These are phyloP conservation scores for Hyles vespertilio DNA, from an alignment of 1,140 invertebrate species.

Conservation along the genomic window DNA sequence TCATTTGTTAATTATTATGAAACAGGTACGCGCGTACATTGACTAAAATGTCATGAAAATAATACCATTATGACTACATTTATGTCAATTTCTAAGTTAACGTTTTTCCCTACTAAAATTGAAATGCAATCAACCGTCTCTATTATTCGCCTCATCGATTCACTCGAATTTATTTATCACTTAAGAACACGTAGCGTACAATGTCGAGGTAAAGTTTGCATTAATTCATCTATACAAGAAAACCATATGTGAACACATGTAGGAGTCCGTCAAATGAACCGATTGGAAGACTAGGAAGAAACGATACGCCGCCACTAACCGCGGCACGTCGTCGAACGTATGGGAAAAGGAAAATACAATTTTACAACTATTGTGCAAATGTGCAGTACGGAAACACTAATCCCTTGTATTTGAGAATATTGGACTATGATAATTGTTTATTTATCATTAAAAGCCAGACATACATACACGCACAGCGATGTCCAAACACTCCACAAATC, in stretches of 20 bases:
- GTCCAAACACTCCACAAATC: slow-evolving; percentile 62
- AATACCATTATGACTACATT: slow-evolving; percentile 48
- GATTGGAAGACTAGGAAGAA: slow-evolving; percentile 57
- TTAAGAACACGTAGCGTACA: slow-evolving; percentile 1
- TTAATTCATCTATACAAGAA: background rate
- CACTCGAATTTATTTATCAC: background rate
- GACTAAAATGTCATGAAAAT: slow-evolving; percentile 57
- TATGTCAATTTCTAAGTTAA: slow-evolving; percentile 43
- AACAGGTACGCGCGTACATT: slow-evolving; percentile 66
- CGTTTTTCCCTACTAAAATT: slow-evolving; percentile 44
- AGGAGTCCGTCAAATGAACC: slow-evolving; percentile 33
- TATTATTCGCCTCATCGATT: background rate
- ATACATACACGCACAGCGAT: slow-evolving; percentile 66
- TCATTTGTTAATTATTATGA: slow-evolving; percentile 32
- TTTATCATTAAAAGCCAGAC: slow-evolving; percentile 67
- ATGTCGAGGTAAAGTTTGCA: background rate
- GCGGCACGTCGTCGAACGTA: background rate
- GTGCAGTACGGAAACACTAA: slow-evolving; percentile 57
- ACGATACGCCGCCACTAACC: slow-evolving; percentile 14
- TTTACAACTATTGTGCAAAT: slow-evolving; percentile 19
- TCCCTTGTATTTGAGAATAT: slow-evolving; percentile 62
- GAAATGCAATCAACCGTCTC: slow-evolving; percentile 32
- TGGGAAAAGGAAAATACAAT: slow-evolving; percentile 5
- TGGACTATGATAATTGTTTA: slow-evolving; percentile 59
- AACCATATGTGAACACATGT: slow-evolving; percentile 31